Conservation (phyloP, 2,113 vertebrate genomes). For the Aythya baeri region DNA sequence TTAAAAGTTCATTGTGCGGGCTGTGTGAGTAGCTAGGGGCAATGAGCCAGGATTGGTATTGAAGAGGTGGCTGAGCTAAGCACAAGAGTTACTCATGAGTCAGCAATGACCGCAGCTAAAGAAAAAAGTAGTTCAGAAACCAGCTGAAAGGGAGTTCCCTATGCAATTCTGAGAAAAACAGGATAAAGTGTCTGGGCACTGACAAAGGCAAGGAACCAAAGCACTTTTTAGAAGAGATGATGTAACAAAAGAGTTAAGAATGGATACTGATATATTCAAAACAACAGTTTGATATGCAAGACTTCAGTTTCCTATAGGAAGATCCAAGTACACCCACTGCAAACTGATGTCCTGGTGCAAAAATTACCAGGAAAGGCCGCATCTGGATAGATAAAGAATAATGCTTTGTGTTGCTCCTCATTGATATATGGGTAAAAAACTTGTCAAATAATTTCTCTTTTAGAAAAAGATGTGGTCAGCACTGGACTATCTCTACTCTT, state of each 20-base stretch:
- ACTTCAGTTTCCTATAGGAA: not conserved
- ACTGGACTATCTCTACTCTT: not conserved
- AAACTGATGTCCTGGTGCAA: not conserved
- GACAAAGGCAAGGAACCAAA: not conserved
- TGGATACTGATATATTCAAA: not conserved
- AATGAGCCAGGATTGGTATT: conserved; percentile 6
- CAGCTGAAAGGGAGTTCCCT: not conserved
- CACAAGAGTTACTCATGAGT: conserved; percentile 1
- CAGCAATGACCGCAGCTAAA: conserved; percentile 13
- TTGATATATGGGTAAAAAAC: not conserved
- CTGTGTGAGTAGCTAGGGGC: not conserved
- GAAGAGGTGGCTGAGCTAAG: conserved; percentile 52
- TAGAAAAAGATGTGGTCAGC: not conserved
- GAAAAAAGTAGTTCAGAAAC: not conserved
- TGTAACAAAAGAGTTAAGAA: not conserved
- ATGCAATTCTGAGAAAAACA: not conserved
- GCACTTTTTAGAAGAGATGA: not conserved
- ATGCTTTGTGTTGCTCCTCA: not conserved
- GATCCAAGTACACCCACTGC: not conserved
- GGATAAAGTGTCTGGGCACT: not conserved
- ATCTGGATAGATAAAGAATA: not conserved
- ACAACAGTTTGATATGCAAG: not conserved
- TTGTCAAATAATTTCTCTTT: not conserved
- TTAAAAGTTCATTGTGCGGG: not conserved
- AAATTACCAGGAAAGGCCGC: not conserved